phyloP scores from a whole-genome alignment of 2,888 invertebrate species.

The Hypomecis punctinalis region DNA sequence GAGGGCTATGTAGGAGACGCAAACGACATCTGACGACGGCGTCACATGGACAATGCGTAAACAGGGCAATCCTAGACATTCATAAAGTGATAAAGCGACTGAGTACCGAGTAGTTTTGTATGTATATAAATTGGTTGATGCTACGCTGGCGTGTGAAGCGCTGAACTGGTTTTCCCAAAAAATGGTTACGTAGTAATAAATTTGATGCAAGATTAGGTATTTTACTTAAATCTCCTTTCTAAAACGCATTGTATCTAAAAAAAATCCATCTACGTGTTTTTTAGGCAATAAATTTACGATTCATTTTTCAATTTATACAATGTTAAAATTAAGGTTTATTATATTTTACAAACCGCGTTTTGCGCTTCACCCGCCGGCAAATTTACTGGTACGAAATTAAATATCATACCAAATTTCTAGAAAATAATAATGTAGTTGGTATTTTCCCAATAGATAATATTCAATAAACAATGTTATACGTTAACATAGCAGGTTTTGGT shows the following conservation, averaged over 20 bases:
- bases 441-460: constrained; percentile 32
- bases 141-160: constrained; percentile 47
- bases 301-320: constrained; percentile 52
- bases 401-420: constrained; percentile 47
- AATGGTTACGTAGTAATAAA: background rate
- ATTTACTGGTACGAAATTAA: constrained; percentile 46
- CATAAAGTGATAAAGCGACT: constrained; percentile 83
- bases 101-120: constrained; percentile 77
- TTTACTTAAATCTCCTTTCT: background rate
- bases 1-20: constrained; percentile 95
- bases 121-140: constrained; percentile 59
- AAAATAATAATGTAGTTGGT: constrained; percentile 37
- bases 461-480: constrained; percentile 18
- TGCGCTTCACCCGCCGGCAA: constrained; percentile 43
- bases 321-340: constrained; percentile 41
- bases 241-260: background rate
- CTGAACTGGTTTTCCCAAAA: background rate
- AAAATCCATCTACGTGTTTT: background rate
- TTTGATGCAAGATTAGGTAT: background rate
- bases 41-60: constrained; percentile 73
- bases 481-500: constrained; percentile 29
- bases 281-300: background rate
- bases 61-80: constrained; percentile 76
- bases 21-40: constrained; percentile 88
- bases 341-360: constrained; percentile 50